Conservation (phyloP, 1,140 invertebrate species). For the Sitodiplosis mosellana region DNA sequence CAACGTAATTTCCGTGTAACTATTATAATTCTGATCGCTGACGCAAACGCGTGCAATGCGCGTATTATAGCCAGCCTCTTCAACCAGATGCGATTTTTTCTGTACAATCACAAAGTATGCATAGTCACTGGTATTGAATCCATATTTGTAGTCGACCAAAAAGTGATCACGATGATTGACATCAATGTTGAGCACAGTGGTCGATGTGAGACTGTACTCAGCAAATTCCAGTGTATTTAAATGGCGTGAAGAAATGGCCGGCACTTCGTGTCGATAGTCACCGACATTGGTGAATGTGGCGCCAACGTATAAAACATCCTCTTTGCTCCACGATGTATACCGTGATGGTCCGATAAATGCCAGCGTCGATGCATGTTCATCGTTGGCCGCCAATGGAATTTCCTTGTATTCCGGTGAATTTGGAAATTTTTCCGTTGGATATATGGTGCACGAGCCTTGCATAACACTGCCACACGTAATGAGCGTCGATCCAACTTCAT, state of each 20-base stretch:
- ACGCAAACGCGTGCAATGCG: constrained; percentile 82
- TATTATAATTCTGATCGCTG: constrained; percentile 83
- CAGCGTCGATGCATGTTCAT: constrained; percentile 75
- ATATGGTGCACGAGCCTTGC: constrained; percentile 77
- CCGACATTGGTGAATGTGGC: constrained; percentile 86
- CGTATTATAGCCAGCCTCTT: constrained; percentile 77
- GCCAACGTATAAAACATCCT: constrained; percentile 80
- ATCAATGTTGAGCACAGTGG: constrained; percentile 76
- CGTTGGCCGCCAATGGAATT: constrained; percentile 73
- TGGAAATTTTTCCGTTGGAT: constrained; percentile 65
- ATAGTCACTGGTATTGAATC: constrained; percentile 85
- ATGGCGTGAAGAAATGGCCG: constrained; percentile 74
- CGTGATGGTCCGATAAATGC: constrained; percentile 86
- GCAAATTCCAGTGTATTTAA: constrained; percentile 59
- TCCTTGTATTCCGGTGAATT: constrained; percentile 49
- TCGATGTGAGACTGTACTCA: constrained; percentile 62
- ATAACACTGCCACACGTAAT: constrained; percentile 75
- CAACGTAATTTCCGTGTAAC: constrained; percentile 86
- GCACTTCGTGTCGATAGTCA: constrained; percentile 83
- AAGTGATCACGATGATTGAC: constrained; percentile 90
- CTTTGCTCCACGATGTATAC: constrained; percentile 52
- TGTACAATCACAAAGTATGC: constrained; percentile 92
- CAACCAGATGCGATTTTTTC: constrained; percentile 74
- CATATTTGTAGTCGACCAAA: constrained; percentile 85
- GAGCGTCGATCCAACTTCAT: constrained; percentile 57